Evolutionary conservation across 2,888 invertebrate species (phyloP).

Genomic region (Mantis religiosa): DNA sequence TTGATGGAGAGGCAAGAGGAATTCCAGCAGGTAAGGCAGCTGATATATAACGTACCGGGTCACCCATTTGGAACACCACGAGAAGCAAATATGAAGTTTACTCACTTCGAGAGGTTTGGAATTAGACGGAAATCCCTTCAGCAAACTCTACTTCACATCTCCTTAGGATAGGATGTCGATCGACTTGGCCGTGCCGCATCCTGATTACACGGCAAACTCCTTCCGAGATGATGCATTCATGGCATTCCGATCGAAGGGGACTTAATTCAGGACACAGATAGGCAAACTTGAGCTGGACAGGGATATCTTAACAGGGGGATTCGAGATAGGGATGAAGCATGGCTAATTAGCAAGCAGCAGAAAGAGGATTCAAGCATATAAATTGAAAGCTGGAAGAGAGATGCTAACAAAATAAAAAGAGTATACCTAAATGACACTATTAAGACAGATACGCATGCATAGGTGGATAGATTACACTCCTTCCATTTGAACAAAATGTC

Average conservation of each 20-base stretch:
- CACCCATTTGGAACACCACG: not conserved
- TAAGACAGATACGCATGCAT: too few species aligned
- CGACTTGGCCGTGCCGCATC: not conserved
- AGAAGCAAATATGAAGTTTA: not conserved
- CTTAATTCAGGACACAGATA: not conserved
- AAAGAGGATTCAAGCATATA: not conserved
- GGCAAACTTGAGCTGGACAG: not conserved
- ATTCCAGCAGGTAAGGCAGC: not conserved
- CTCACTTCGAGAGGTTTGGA: not conserved
- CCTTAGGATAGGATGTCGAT: not conserved
- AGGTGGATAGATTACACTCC: too few species aligned
- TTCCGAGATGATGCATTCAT: not conserved
- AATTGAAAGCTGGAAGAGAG: not conserved
- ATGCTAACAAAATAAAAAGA: not conserved
- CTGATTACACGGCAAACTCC: not conserved
- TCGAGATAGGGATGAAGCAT: not conserved
- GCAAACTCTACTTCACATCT: not conserved
- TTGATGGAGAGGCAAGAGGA: not conserved
- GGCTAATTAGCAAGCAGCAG: not conserved
- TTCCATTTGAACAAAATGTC: too few species aligned
- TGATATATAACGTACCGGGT: not conserved
- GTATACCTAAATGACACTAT: too few species aligned
- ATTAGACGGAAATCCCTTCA: not conserved
- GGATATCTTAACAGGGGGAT: not conserved
- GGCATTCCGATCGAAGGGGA: not conserved